A percentile compares a stretch with the other conserved stretches of the same genome.
Evolutionary conservation across 1,140 invertebrate genomes (phyloP).

Genomic region (Ganaspis sp.): DNA sequence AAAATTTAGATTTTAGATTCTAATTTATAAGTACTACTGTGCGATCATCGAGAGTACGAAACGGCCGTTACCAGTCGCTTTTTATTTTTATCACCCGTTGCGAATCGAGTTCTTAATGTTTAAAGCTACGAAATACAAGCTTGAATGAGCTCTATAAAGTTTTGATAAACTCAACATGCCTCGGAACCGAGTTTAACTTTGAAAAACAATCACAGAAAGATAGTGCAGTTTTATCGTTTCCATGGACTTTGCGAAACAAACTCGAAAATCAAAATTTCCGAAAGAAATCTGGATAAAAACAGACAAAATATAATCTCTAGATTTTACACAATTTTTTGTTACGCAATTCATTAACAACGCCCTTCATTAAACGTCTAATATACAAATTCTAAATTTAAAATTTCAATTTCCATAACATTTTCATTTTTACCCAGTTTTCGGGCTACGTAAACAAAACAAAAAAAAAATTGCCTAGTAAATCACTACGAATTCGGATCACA

Average conservation of each 20-base stretch:
- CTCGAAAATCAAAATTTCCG: not conserved
- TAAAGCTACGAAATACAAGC: conserved; percentile 5
- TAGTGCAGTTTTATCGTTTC: not conserved
- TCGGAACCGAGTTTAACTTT: conserved; percentile 6
- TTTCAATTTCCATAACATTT: not conserved
- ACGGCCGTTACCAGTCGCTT: conserved; percentile 14
- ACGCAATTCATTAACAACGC: not conserved
- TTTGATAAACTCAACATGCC: conserved; percentile 17
- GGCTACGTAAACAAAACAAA: not conserved
- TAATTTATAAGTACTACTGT: not conserved
- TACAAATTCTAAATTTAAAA: not conserved
- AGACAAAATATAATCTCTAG: not conserved
- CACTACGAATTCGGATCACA: conserved; percentile 4
- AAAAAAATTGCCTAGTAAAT: not conserved
- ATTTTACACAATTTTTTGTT: not conserved
- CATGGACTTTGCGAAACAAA: not conserved
- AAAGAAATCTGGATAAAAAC: conserved; percentile 21
- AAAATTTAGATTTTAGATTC: no score
- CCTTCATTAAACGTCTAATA: no score
- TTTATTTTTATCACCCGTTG: conserved; percentile 7
- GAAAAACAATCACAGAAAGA: conserved; percentile 17
- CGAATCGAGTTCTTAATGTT: not conserved
- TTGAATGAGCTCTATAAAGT: not conserved
- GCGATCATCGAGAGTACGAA: conserved; percentile 14
- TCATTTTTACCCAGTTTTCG: conserved; percentile 17